A percentile compares a stretch with the other conserved stretches of the same genome.
Evolutionary conservation across 2,113 vertebrate species (phyloP).

Genomic region (Burhinus bistriatus): DNA sequence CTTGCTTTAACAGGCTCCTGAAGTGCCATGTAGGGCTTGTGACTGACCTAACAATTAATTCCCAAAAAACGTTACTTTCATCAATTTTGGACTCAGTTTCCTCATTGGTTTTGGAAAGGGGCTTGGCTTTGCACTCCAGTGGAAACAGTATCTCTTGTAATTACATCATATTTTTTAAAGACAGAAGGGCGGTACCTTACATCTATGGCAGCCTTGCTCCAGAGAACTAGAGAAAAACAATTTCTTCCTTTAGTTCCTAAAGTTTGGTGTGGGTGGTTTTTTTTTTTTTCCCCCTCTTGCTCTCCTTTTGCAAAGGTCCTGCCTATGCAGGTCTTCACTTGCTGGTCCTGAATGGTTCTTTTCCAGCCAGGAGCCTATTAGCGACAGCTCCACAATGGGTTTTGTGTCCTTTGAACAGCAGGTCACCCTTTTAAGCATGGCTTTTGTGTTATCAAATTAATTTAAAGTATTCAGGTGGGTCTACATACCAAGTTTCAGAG

Average conservation of each 20-base stretch:
- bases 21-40: not conserved
- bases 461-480: not conserved
- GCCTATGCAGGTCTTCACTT: not conserved
- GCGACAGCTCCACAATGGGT: not conserved
- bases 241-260: not conserved
- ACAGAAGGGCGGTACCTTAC: not conserved
- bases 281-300: not conserved
- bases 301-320: not conserved
- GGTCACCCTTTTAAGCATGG: not conserved
- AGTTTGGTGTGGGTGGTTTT: not conserved
- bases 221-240: not conserved
- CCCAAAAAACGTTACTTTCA: not conserved
- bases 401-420: not conserved
- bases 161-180: not conserved
- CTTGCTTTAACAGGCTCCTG: not conserved
- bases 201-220: not conserved
- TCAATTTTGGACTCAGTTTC: not conserved
- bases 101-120: not conserved
- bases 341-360: not conserved
- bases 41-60: not conserved
- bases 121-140: not conserved
- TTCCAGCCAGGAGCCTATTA: not conserved
- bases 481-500: not conserved
- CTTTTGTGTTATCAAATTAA: not conserved
- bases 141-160: not conserved